These are phyloP conservation scores for Calycopis cecrops DNA, from an alignment of 1,140 invertebrate species.

Conservation along the genomic window DNA sequence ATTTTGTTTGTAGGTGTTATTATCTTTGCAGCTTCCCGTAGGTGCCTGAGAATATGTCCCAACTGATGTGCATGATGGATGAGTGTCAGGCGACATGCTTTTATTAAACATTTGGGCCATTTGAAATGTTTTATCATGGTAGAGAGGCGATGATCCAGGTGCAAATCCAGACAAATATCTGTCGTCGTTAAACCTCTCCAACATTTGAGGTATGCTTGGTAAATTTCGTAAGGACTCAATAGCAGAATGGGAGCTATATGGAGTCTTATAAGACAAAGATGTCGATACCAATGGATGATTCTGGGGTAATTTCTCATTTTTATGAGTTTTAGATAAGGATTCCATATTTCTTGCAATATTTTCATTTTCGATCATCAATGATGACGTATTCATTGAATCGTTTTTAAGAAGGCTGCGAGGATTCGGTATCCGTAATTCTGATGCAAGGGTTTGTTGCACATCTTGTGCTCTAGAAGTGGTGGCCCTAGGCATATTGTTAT, in stretches of 20 bases:
- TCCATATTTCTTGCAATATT: constrained; percentile 45
- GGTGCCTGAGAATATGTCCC: constrained; percentile 50
- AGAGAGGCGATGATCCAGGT: constrained; percentile 52
- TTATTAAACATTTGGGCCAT: constrained; percentile 75
- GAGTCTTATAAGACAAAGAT: constrained; percentile 57
- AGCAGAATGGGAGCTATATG: constrained; percentile 56
- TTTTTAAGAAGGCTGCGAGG: constrained; percentile 47
- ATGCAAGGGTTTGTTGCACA: constrained; percentile 42
- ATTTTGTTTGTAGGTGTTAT: constrained; percentile 44
- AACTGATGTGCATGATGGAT: constrained; percentile 38
- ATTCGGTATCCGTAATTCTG: constrained; percentile 60
- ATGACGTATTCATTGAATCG: constrained; percentile 35
- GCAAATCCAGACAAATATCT: constrained; percentile 63
- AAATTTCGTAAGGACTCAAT: constrained; percentile 71
- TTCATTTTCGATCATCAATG: constrained; percentile 38
- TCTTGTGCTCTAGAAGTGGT: constrained; percentile 46
- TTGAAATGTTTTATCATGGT: constrained; percentile 70
- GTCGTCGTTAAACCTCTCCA: constrained; percentile 77
- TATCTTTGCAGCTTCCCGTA: constrained; percentile 49
- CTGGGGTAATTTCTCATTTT: constrained; percentile 50
- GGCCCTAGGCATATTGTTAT: constrained; percentile 43
- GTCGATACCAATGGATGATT: constrained; percentile 45
- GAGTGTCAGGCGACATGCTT: constrained; percentile 56
- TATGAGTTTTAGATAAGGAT: constrained; percentile 42
- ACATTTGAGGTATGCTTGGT: constrained; percentile 77